Conservation (phyloP, 1,140 invertebrate genomes). For the Cydia fagiglandana region DNA sequence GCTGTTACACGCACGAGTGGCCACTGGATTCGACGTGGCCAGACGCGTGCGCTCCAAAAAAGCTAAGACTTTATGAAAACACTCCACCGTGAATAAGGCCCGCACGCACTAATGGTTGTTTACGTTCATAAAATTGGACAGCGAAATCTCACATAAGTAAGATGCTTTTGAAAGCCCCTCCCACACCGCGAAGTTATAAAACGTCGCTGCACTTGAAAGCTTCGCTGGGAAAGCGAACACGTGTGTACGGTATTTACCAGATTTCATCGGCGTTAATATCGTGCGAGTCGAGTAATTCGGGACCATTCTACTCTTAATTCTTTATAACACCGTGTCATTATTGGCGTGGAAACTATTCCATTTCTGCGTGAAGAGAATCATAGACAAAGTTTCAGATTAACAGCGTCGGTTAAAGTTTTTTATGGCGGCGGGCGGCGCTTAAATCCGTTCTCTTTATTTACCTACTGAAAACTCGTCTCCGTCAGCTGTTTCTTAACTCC, state of each 20-base stretch:
- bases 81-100: constrained; percentile 20
- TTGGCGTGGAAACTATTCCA: constrained; percentile 27
- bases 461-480: constrained; percentile 22
- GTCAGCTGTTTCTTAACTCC: constrained; percentile 19
- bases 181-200: not conserved
- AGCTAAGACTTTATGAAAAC: constrained; percentile 30
- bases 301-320: not conserved
- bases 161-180: constrained; percentile 6
- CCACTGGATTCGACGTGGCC: constrained; percentile 24
- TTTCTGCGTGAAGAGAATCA: constrained; percentile 31
- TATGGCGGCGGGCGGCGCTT: constrained; percentile 11
- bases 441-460: constrained; percentile 23
- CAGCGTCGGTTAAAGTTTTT: constrained; percentile 30
- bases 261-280: not conserved
- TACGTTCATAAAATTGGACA: constrained; percentile 32
- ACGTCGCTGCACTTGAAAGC: constrained; percentile 26
- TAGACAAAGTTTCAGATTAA: constrained; percentile 28
- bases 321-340: not conserved
- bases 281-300: not conserved
- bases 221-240: constrained; percentile 18
- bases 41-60: constrained; percentile 21
- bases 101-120: constrained; percentile 29
- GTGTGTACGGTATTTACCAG: not conserved
- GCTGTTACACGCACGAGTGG: constrained; percentile 40
- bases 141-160: constrained; percentile 20